Evolutionary conservation across 2,113 vertebrate genomes (phyloP).

Genomic region (Mormoops blainvillei): DNA sequence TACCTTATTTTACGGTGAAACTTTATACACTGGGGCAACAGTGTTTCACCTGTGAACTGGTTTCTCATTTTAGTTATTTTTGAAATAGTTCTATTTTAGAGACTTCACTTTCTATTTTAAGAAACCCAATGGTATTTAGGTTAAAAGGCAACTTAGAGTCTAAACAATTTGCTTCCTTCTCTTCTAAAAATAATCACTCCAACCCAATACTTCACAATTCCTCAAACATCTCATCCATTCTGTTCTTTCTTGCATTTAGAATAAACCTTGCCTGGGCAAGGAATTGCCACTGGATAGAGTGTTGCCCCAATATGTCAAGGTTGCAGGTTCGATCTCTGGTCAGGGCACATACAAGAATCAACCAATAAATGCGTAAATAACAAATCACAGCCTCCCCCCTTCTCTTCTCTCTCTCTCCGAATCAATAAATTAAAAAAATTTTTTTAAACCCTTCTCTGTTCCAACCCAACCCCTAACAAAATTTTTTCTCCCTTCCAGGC

Average conservation of each 20-base stretch:
- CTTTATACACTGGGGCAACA: not conserved
- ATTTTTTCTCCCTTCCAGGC: not conserved
- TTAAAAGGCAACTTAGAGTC: not conserved
- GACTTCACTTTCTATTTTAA: not conserved
- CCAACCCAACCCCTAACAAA: not conserved
- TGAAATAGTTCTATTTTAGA: slow-evolving; percentile 8
- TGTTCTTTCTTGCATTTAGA: not conserved
- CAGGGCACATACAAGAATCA: too few species aligned
- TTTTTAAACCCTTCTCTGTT: too few species aligned
- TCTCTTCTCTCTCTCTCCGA: too few species aligned
- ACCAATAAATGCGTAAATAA: too few species aligned
- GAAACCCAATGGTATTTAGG: not conserved
- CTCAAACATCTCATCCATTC: not conserved
- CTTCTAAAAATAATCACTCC: slow-evolving; percentile 24
- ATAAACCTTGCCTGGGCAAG: not conserved
- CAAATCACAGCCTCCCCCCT: too few species aligned
- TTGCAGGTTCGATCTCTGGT: too few species aligned
- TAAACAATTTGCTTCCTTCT: not conserved
- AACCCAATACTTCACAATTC: not conserved
- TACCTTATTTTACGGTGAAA: not conserved
- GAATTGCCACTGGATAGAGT: too few species aligned
- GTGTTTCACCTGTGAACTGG: not conserved
- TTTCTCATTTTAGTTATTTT: slow-evolving; percentile 15
- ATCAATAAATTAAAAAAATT: too few species aligned
- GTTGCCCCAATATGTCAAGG: too few species aligned